A percentile compares a stretch with the other conserved stretches of the same genome.
These are phyloP conservation scores for Tenthredo amoena DNA, from an alignment of 2,888 invertebrate genomes.

Conservation along the genomic window DNA sequence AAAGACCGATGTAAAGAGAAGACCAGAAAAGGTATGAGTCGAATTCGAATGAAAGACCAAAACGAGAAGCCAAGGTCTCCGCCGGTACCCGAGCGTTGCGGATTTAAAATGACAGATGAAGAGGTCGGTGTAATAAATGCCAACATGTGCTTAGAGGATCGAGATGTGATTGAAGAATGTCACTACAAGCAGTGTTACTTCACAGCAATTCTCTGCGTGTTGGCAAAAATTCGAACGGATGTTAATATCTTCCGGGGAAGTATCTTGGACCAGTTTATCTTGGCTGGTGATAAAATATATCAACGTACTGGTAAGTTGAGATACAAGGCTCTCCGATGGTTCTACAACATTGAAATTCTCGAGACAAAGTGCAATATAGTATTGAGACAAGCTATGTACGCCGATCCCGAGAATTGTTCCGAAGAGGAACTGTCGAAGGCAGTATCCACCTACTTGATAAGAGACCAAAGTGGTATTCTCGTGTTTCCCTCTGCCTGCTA, in stretches of 20 bases:
- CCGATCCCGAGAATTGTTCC: slow-evolving; percentile 66
- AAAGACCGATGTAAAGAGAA: slow-evolving; percentile 24
- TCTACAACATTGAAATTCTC: slow-evolving; percentile 68
- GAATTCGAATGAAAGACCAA: slow-evolving; percentile 50
- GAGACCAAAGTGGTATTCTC: slow-evolving; percentile 69
- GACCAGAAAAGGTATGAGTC: slow-evolving; percentile 26
- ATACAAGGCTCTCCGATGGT: slow-evolving; percentile 66
- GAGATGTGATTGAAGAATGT: slow-evolving; percentile 57
- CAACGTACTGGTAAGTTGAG: slow-evolving; percentile 64
- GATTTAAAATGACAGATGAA: slow-evolving; percentile 65
- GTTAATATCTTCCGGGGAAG: slow-evolving; percentile 62
- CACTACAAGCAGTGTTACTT: slow-evolving; percentile 72
- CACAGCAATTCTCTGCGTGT: slow-evolving; percentile 69
- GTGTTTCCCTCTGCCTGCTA: slow-evolving; percentile 68
- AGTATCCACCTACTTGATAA: slow-evolving; percentile 62
- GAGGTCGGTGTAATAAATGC: slow-evolving; percentile 66
- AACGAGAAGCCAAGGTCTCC: slow-evolving; percentile 49
- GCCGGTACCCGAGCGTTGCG: slow-evolving; percentile 57
- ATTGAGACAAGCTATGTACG: slow-evolving; percentile 67
- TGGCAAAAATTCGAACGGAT: slow-evolving; percentile 68
- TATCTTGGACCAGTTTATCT: slow-evolving; percentile 68
- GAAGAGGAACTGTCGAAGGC: slow-evolving; percentile 61
- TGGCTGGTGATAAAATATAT: slow-evolving; percentile 66
- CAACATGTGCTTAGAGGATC: slow-evolving; percentile 62
- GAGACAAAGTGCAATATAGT: slow-evolving; percentile 66